Base-by-base conservation (phyloP, 1,140 invertebrate genomes). In the Heterodera schachtii region DNA sequence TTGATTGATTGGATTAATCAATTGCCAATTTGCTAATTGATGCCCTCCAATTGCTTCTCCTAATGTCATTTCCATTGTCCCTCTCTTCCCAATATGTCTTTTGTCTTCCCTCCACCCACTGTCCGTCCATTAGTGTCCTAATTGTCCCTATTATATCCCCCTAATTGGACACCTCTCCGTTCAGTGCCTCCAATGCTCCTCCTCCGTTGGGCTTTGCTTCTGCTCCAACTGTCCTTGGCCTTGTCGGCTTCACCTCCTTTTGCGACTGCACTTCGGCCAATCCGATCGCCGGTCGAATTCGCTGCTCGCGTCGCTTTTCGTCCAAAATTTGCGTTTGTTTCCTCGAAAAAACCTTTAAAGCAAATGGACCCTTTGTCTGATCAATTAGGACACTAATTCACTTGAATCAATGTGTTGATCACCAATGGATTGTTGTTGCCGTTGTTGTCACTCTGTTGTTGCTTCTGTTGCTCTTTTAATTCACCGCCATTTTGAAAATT, bases 381-480 rank as follows among this genome's bases (percentile, higher is more conserved):
- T 78, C 21, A 70, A 78, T 16, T 70, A 16, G 49, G 49, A 52
- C 49, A 0, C 31, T 31, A 16, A 13, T 66, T 64, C 46, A 57
- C 79, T 44, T 81, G 82, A 44, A 83, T 83, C 47, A 83, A 69
- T 5, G 82, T 83, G 67, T 83, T 83, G 43, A 83, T 83, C n/a
- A 83, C 31, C 46, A 83, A 21, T 19, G 82, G 81, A 66, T 79
- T 75, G 31, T 47, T 21, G 43, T 70, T 67, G 67, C 31, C 9
- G 78, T 43, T 21, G n/a, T 49, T 80, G 60, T n/a, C 8, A 46
- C 19, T 70, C 13, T 73, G 9, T n/a, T 73, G 57, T 71, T 21
- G 64, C 78, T 31, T 31, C 31, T 31, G 0, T 52, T 79, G 78
- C 11, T 79, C 57, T 3, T 41, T 44, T 76, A 47, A 31, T n/a